Conservation (phyloP, 2,888 invertebrate species). For the Apodemia zela region DNA sequence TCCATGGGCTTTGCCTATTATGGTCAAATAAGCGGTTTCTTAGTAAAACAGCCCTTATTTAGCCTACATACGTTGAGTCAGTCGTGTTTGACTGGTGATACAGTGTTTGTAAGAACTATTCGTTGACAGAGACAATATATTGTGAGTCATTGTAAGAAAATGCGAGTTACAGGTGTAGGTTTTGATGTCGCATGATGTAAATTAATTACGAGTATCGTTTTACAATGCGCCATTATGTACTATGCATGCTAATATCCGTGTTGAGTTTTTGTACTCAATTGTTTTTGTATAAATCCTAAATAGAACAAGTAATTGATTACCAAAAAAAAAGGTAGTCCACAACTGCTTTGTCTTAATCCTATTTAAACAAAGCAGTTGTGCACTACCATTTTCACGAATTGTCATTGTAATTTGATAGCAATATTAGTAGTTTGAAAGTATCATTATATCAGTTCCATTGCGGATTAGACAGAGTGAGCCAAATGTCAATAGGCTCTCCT, state of each 20-base stretch:
- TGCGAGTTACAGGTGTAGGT: conserved; percentile 57
- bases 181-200: conserved; percentile 52
- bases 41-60: conserved; percentile 67
- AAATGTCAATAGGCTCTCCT: no score
- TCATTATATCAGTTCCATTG: no score
- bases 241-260: neutral
- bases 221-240: conserved; percentile 1
- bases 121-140: conserved; percentile 44
- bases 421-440: no score
- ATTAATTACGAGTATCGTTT: conserved; percentile 36
- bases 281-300: conserved; percentile 39
- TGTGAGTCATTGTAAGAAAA: conserved; percentile 60
- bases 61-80: conserved; percentile 56
- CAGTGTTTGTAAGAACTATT: conserved; percentile 50
- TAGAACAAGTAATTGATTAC: neutral
- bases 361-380: no score
- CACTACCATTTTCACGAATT: no score
- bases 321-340: no score
- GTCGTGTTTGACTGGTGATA: conserved; percentile 49
- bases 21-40: conserved; percentile 61
- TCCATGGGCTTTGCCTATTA: conserved; percentile 57
- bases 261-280: neutral
- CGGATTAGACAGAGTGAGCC: no score
- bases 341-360: no score
- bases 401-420: no score